phyloP scores from a whole-genome alignment of 2,113 vertebrate genomes.

The Phalacrocorax aristotelis region DNA sequence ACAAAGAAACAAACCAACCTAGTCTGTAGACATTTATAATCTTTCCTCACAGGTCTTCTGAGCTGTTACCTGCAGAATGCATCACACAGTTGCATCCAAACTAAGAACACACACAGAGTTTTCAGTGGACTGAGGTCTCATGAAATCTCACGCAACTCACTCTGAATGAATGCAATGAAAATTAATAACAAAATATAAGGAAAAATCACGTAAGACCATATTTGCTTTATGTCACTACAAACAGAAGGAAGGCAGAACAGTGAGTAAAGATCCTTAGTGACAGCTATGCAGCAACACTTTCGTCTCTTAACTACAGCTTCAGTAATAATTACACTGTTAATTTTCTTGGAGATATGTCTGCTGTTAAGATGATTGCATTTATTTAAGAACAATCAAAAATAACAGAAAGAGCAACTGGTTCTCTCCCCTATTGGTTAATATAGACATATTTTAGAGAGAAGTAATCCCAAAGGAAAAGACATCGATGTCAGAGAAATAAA shows the following conservation, averaged over 20 bases:
- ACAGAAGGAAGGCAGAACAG: background rate
- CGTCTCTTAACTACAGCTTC: background rate
- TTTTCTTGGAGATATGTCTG: background rate
- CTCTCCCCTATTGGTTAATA: background rate
- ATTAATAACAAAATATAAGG: background rate
- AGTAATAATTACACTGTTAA: background rate
- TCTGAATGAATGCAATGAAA: background rate
- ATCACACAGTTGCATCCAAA: background rate
- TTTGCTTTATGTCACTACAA: background rate
- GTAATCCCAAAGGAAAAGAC: background rate
- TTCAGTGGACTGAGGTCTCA: background rate
- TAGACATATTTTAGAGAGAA: background rate
- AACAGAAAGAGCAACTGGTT: background rate
- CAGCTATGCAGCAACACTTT: background rate
- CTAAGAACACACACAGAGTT: background rate
- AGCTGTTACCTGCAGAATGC: background rate
- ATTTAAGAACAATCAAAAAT: background rate
- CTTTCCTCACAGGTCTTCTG: background rate
- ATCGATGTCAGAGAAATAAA: background rate
- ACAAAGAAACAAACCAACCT: background rate
- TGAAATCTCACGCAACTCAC: background rate
- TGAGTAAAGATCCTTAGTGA: background rate
- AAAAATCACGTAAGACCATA: background rate
- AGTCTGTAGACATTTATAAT: background rate
- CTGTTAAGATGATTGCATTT: background rate